Evolutionary conservation across 2,888 invertebrate genomes (phyloP).

Genomic region (Biston stratarius): DNA sequence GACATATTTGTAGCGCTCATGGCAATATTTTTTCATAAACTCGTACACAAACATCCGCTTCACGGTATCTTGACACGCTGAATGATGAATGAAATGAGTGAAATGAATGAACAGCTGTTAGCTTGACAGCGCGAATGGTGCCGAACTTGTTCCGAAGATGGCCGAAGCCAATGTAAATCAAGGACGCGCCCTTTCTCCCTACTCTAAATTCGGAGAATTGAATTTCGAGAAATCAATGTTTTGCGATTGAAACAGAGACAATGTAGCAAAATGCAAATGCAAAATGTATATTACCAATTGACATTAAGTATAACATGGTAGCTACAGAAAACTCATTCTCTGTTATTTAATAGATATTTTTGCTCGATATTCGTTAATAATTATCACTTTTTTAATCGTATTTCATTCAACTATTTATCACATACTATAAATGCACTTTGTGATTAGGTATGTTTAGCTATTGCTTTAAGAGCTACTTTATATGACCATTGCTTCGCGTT

Average conservation of each 20-base stretch:
- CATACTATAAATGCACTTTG: too few species aligned
- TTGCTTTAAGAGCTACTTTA: too few species aligned
- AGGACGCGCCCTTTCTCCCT: neutral
- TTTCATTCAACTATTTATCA: too few species aligned
- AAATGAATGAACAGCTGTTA: neutral
- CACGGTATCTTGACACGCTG: neutral
- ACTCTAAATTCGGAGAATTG: neutral
- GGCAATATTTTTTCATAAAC: neutral
- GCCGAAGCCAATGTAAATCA: neutral
- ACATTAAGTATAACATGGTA: too few species aligned
- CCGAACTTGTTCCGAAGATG: slow-evolving; percentile 7
- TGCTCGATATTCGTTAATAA: too few species aligned
- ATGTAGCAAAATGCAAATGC: neutral
- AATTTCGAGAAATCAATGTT: slow-evolving; percentile 11
- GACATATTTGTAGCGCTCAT: slow-evolving; percentile 8
- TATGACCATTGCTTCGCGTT: too few species aligned
- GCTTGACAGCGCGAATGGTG: neutral
- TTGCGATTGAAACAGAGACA: neutral
- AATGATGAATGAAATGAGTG: neutral
- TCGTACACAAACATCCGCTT: neutral
- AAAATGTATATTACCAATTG: neutral
- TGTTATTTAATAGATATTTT: too few species aligned
- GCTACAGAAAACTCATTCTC: too few species aligned
- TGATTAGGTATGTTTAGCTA: too few species aligned
- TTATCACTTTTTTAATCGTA: too few species aligned